phyloP scores from a whole-genome alignment of 2,888 invertebrate species.

The Prosapia bicincta region DNA sequence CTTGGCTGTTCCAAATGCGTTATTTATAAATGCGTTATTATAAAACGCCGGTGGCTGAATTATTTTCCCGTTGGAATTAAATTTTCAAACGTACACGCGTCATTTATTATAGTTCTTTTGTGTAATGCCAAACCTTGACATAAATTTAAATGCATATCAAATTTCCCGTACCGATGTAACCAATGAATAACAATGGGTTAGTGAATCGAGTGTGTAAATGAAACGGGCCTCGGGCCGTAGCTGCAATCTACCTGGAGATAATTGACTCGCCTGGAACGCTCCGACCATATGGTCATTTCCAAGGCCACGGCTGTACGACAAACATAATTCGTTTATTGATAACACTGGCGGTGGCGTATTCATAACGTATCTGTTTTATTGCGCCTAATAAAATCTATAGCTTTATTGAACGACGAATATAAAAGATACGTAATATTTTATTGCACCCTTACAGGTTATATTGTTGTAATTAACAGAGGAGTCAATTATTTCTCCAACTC shows the following conservation, averaged over 20 bases:
- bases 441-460: too few relatives aligned
- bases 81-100: neutral
- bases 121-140: neutral
- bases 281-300: neutral
- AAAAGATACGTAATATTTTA: neutral
- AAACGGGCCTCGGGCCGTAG: neutral
- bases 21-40: too few relatives aligned
- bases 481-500: too few relatives aligned
- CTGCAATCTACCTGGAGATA: neutral
- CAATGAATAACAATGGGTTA: neutral
- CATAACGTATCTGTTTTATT: neutral
- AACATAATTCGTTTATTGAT: neutral
- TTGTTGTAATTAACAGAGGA: too few relatives aligned
- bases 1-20: too few relatives aligned
- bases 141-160: conserved; percentile 2
- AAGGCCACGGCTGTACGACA: neutral
- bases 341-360: neutral
- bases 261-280: neutral
- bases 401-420: neutral
- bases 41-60: neutral
- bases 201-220: neutral
- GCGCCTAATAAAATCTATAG: neutral
- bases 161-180: neutral
- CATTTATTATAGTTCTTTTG: neutral
- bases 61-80: neutral